Percentiles rank a stretch among this genome's conserved stretches.
Conservation (phyloP, 2,113 vertebrate species). For the Lethenteron reissneri region DNA sequence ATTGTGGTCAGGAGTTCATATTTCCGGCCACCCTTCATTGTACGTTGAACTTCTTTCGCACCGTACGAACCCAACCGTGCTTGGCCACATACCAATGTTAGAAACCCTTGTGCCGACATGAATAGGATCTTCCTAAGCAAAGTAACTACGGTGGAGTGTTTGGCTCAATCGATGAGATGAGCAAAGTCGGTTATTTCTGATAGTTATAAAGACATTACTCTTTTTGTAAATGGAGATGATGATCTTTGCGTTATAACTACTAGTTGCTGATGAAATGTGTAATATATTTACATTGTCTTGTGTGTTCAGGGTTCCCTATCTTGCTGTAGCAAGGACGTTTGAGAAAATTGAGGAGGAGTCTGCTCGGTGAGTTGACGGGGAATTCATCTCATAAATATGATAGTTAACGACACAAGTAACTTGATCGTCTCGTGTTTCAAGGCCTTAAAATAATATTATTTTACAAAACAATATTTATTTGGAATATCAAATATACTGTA, state of each 20-base stretch:
- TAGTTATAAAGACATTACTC: background rate
- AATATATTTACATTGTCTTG: slow-evolving; percentile 7
- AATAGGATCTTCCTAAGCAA: background rate
- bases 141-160: background rate
- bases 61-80: too few relatives aligned
- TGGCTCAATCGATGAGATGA: background rate
- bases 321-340: slow-evolving; percentile 60
- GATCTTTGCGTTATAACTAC: background rate
- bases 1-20: too few relatives aligned
- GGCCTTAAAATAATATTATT: background rate
- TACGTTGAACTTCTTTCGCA: too few relatives aligned
- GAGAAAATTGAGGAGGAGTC: slow-evolving; percentile 64
- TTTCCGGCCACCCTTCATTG: too few relatives aligned
- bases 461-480: background rate
- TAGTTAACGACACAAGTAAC: background rate
- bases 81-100: too few relatives aligned
- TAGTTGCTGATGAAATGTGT: background rate
- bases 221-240: background rate
- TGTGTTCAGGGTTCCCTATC: slow-evolving; percentile 43
- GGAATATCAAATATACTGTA: too few relatives aligned
- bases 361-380: slow-evolving; percentile 32
- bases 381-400: background rate
- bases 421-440: background rate
- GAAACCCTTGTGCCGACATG: too few relatives aligned
- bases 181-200: background rate